Evolutionary conservation across 2,888 invertebrate species (phyloP).

Genomic region (Cerastis rubricosa): DNA sequence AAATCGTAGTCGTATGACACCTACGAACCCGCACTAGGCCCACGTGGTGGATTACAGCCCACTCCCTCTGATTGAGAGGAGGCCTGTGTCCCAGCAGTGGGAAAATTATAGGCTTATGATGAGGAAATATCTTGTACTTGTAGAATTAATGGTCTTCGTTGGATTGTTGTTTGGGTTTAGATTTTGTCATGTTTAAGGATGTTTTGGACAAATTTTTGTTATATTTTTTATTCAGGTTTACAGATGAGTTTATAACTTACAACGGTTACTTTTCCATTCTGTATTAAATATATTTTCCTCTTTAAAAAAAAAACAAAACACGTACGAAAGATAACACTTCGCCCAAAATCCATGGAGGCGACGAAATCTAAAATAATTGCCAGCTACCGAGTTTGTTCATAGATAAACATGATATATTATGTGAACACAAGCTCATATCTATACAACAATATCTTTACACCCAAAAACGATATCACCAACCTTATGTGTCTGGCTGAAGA

Average conservation of each 20-base stretch:
- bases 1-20: too few relatives aligned
- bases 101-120: too few relatives aligned
- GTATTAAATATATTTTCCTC: neutral
- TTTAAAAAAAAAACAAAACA: constrained; percentile 36
- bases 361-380: constrained; percentile 80
- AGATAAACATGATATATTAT: constrained; percentile 80
- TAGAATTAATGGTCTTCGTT: neutral
- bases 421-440: constrained; percentile 70
- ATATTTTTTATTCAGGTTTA: neutral
- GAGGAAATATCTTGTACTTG: neutral
- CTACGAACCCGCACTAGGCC: too few relatives aligned
- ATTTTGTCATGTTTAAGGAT: neutral
- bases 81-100: too few relatives aligned
- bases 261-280: neutral
- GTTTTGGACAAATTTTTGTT: neutral
- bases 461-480: neutral
- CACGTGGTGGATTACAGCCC: too few relatives aligned
- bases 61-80: too few relatives aligned
- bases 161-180: neutral
- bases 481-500: constrained; percentile 30
- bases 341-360: constrained; percentile 71
- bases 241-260: neutral
- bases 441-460: constrained; percentile 48
- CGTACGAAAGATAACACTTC: constrained; percentile 61
- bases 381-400: constrained; percentile 76